Evolutionary conservation across 2,113 vertebrate genomes (phyloP).

Genomic region (Sinocyclocheilus maitianheensis): DNA sequence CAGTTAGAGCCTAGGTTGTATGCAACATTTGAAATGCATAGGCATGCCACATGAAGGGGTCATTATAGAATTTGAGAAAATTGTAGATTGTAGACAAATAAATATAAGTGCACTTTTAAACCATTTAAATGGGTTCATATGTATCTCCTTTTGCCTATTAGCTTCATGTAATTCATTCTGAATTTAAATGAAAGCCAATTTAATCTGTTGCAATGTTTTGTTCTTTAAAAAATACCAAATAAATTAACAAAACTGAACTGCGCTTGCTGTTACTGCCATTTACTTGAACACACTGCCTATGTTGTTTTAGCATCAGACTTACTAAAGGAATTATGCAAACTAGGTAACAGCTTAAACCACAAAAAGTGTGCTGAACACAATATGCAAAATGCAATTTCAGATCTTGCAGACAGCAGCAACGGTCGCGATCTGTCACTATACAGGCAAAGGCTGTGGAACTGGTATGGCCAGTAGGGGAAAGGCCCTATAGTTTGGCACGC

Average conservation of each 20-base stretch:
- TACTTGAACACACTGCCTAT: not conserved
- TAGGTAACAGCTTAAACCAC: not conserved
- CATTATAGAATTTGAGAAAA: not conserved
- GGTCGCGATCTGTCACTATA: not conserved
- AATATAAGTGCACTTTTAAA: not conserved
- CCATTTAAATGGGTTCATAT: not conserved
- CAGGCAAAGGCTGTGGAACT: not conserved
- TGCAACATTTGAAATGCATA: not conserved
- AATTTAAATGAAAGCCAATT: not conserved
- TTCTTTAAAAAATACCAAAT: not conserved
- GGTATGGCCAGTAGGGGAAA: not conserved
- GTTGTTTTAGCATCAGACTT: not conserved
- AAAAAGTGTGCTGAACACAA: not conserved
- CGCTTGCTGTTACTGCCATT: too few relatives aligned
- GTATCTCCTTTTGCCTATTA: not conserved
- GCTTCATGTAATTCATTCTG: not conserved
- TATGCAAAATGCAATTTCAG: not conserved
- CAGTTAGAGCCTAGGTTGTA: not conserved
- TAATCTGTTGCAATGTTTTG: not conserved
- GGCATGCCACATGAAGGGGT: not conserved
- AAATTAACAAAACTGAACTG: not conserved
- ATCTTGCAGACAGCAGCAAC: not conserved
- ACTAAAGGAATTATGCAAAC: not conserved
- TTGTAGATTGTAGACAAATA: not conserved
- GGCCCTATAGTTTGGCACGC: not conserved